Evolutionary conservation across 2,797 vertebrate species (phyloP), one percentile per base, ranked within the genome.

Genomic region (Caiman crocodilus): DNA sequence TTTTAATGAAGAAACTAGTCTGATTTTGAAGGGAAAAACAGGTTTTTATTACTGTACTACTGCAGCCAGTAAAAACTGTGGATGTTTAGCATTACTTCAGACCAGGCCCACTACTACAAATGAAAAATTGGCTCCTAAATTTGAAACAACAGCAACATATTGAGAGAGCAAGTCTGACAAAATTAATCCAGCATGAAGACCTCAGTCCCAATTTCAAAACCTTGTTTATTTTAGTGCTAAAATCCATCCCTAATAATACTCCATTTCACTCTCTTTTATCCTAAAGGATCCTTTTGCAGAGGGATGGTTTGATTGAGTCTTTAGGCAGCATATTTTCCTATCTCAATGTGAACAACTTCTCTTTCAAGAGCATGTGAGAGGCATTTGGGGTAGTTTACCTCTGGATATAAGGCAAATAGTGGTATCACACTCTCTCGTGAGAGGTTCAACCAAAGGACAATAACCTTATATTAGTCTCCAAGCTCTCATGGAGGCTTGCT

Each of bases 341-440:
- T 18, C 85, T 80, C 63, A 75, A 32, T 25, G 81, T 1, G 1
- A 74, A 35, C 77, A 92, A 21, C 8, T 85, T 10, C 60, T 73
- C 11, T 42, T 42, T 82, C 56, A 16, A 1, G 28, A 78, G 20
- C 1, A 61, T 74, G 1, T 23, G 61, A 61, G 20, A 75, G 61
- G 76, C 0, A 0, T 57, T 7, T 25, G 42, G 56, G 73, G 12
- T 0, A 0, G 4, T 65, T 89, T 57, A 12, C 55, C 13, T 63
- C 28, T 74, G 56, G 25, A 69, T 30, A 63, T 1, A 58, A 67
- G 11, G 64, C 65, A 50, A 50, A 35, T 14, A 5, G 5, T 18
- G 60, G 17, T 50, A 32, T 30, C 14, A 23, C 11, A 32, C 30
- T 21, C 74, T 75, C 82, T 83, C 71, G 75, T 63, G 76, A 73